Evolutionary conservation across 2,113 vertebrate genomes (phyloP), one percentile per base, ranked within the genome.

Genomic region (Carlito syrichta): DNA sequence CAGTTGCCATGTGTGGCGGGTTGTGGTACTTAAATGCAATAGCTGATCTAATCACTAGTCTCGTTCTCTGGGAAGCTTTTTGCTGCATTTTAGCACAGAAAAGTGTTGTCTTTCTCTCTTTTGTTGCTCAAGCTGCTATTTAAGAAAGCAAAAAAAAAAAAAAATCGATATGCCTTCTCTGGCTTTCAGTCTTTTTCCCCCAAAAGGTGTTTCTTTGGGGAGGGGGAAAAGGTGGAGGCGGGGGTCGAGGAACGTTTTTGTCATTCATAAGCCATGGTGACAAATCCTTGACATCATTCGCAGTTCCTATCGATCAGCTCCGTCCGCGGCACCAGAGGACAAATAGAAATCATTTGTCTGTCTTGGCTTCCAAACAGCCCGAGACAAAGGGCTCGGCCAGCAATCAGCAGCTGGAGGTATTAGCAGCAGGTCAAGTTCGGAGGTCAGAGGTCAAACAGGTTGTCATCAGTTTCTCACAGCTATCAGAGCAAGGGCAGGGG

Each of bases 201-300:
- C 99, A 98, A 99, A 99, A 99, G 99, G 99, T 98, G 98, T 97
- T 99, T 98, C 98, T 99, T 98, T 98, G 97, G 97, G 97, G 96
- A 79, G 93, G 91, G 87, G 96, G 96, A 40, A 52, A 43, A 62
- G 35, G 79, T 74, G 30, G 89, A 1, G 48, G 73, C 48, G 77
- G 35, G 54, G 13, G 32, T 79, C 2, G 38, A 98, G 98, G 97
- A 97, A 98, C 98, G 98, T 98, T 99, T 99, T 99, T 99, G 99
- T 99, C 99, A 99, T 99, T 99, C 99, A 99, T 99, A 99, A 99
- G 99, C 99, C 99, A 98, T 98, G 98, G 99, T 99, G 99, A 99
- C 99, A 99, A 99, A 99, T 99, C 99, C 99, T 99, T 99, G 99
- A 99, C 99, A 99, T 99, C 99, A 99, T 99, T 99, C 99, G 98